Evolutionary conservation across 2,113 vertebrate genomes (phyloP).

Genomic region (Nothobranchius kuhntae): DNA sequence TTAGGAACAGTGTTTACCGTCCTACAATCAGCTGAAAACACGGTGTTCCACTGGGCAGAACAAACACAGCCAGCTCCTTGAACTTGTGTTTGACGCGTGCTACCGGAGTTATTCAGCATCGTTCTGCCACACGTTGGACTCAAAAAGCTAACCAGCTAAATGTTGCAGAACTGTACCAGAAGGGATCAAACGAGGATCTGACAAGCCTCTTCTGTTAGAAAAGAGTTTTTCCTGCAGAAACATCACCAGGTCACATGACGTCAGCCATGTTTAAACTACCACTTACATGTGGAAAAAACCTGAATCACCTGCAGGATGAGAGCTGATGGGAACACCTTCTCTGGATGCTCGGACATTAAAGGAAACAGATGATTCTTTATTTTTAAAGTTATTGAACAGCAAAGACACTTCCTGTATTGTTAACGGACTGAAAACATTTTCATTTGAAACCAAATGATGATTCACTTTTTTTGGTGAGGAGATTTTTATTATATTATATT

Average conservation of each 20-base stretch:
- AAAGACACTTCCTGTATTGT: too few species aligned
- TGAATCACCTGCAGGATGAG: not conserved
- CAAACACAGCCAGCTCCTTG: conserved; percentile 26
- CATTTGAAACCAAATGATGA: too few species aligned
- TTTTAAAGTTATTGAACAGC: too few species aligned
- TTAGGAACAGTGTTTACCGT: conserved; percentile 24
- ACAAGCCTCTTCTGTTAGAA: too few species aligned
- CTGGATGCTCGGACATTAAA: too few species aligned
- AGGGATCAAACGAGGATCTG: not conserved
- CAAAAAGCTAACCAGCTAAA: not conserved
- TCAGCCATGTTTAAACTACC: not conserved
- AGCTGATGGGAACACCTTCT: not conserved
- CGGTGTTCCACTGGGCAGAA: conserved; percentile 6
- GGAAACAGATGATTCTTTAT: too few species aligned
- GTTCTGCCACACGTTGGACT: not conserved
- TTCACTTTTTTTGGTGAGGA: too few species aligned
- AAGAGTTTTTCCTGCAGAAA: not conserved
- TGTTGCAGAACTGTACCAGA: not conserved
- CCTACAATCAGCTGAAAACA: conserved; percentile 16
- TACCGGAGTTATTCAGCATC: not conserved
- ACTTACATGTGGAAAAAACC: not conserved
- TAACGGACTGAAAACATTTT: too few species aligned
- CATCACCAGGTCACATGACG: not conserved
- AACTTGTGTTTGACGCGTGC: not conserved
- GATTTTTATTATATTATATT: too few species aligned